phyloP scores from a whole-genome alignment of 1,140 invertebrate species.

The Palaemon carinicauda region DNA sequence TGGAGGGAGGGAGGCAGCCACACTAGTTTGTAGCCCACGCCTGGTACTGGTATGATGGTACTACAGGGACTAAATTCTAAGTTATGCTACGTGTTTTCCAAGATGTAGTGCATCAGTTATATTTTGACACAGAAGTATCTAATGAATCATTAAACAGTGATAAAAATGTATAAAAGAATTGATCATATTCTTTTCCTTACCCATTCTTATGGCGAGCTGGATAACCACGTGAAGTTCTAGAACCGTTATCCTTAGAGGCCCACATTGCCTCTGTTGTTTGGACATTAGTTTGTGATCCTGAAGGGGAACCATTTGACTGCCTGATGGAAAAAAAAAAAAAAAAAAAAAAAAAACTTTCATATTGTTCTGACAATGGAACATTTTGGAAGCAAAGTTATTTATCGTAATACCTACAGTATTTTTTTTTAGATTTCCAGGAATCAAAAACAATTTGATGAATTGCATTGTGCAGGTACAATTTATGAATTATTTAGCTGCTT shows the following conservation, averaged over 20 bases:
- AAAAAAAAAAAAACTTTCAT: neutral
- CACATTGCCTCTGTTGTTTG: constrained; percentile 10
- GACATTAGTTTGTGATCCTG: constrained; percentile 19
- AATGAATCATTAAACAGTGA: neutral
- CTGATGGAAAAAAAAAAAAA: neutral
- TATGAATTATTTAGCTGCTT: too few species aligned
- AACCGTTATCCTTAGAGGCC: neutral
- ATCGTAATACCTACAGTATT: too few species aligned
- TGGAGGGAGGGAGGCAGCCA: neutral
- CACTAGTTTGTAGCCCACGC: constrained; percentile 4
- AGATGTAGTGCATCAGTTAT: neutral
- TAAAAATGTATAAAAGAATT: neutral
- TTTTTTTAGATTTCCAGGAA: too few species aligned
- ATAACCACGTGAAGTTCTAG: neutral
- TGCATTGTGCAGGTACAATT: too few species aligned
- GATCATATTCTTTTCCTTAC: neutral
- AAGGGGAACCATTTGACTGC: constrained; percentile 26
- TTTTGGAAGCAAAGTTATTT: too few species aligned
- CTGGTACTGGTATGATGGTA: neutral
- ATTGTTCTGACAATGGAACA: too few species aligned
- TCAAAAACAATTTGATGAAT: too few species aligned
- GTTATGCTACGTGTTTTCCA: neutral
- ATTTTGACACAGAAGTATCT: neutral
- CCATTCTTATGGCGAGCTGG: constrained; percentile 21
- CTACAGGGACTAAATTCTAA: neutral